Base-by-base conservation (phyloP, 2,797 vertebrate species). In the Sebastes nivosus region DNA sequence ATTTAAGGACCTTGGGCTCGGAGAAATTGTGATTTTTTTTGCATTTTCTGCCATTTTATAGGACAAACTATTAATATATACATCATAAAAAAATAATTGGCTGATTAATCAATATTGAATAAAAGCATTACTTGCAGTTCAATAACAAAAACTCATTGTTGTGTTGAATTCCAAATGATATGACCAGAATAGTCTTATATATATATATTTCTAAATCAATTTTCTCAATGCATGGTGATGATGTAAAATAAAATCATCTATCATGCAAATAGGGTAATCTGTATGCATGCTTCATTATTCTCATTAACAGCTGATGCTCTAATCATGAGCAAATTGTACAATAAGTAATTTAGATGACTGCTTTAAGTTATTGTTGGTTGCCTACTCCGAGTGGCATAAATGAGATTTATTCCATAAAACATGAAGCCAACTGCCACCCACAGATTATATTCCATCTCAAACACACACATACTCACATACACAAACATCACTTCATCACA, bases 401-500 rank as follows among this genome's bases (percentile, higher is more conserved):
- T 52, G 22, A 83, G 61, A 72, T 13, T 58, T 74, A 58, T 52
- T 82, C 36, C 30, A 55, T 82, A 67, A 88, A 86, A 89, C 75
- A 82, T 42, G 50, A 81, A 84, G 50, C 77, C 81, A 89, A 87
- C 75, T 55, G 79, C 74, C 87, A 71, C 27, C 54, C 67, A 87
- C 46, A 83, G 71, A 88, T 81, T 84, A 84, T 24, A 54, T 57
- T 57, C 38, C 24, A 59, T 74, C n/a, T 57, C 58, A 87, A 66
- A 84, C 52, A 80, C 61, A 79, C 10, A 54, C 29, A 18, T 46
- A 42, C 38, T 42, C 85, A 87, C 68, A 69, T 27, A 79, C 70
- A 85, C 81, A 88, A 64, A 88, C 83, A 81, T 65, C 30, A 72
- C 81, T 68, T 68, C 34, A 67, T 42, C 52, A 70, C 72, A 94